Percentiles rank a stretch among this genome's conserved stretches.
Conservation (phyloP, 92 coral and sea anemone genomes). For the Palythoa grandiflora region DNA sequence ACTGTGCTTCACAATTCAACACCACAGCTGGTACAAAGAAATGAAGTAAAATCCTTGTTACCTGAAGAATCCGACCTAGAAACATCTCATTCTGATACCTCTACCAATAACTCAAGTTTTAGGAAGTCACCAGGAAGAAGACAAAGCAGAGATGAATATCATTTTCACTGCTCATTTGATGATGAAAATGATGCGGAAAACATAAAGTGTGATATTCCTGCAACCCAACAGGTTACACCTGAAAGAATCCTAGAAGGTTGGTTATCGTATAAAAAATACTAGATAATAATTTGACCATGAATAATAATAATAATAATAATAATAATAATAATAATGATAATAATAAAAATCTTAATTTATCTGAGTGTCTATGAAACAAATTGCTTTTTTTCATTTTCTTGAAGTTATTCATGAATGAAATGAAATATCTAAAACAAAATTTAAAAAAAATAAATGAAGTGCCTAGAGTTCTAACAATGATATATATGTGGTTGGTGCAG, state of each 20-base stretch:
- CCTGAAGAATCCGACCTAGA: background rate
- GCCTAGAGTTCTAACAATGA: no score
- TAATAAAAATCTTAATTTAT: no score
- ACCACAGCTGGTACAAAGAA: background rate
- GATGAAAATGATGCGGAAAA: slow-evolving; percentile 69
- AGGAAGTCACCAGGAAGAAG: slow-evolving; percentile 4
- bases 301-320: background rate
- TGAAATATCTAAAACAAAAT: no score
- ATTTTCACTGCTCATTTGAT: slow-evolving; percentile 78
- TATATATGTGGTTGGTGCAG: no score
- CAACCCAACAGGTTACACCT: slow-evolving; percentile 67
- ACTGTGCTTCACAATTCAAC: slow-evolving; percentile 3
- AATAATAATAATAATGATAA: no score
- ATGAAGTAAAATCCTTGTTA: background rate
- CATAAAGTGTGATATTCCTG: slow-evolving; percentile 58
- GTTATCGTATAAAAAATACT: background rate
- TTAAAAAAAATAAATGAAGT: no score
- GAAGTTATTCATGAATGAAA: no score
- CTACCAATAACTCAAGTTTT: background rate
- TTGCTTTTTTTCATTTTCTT: no score
- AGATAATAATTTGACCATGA: background rate
- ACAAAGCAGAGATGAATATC: slow-evolving; percentile 44
- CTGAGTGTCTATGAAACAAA: no score
- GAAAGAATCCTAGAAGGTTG: slow-evolving; percentile 75
- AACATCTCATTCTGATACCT: background rate